Percentiles rank a stretch among this genome's conserved stretches.
Conservation (phyloP, 2,888 invertebrate species). For the Xylophagus ater region DNA sequence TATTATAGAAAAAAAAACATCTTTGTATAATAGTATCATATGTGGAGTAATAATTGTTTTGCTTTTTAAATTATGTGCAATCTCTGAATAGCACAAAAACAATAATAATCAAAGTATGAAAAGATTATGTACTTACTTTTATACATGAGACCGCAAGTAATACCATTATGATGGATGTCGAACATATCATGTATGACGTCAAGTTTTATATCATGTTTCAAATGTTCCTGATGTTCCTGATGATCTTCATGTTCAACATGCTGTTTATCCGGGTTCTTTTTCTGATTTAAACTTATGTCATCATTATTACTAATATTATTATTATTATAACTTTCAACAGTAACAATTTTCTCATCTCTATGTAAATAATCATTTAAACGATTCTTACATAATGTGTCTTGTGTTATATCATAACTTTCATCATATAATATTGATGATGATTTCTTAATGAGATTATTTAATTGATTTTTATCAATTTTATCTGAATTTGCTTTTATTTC, state of each 20-base stretch:
- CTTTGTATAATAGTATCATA: neutral
- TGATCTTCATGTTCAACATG: neutral
- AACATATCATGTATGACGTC: conserved; percentile 28
- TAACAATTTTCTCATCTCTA: conserved; percentile 5
- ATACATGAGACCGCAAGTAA: conserved; percentile 28
- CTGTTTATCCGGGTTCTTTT: neutral
- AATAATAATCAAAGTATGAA: conserved; percentile 6
- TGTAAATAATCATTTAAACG: conserved; percentile 9
- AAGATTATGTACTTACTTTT: conserved; percentile 24
- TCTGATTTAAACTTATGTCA: too few relatives aligned
- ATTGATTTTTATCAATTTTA: neutral
- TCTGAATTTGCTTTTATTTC: too few relatives aligned
- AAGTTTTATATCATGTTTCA: conserved; percentile 20
- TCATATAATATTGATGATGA: too few relatives aligned
- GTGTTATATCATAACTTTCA: conserved; percentile 13
- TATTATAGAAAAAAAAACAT: neutral
- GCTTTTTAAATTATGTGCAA: neutral
- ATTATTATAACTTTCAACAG: neutral
- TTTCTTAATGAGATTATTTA: too few relatives aligned
- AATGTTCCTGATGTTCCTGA: neutral
- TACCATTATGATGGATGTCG: conserved; percentile 23
- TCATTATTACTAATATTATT: neutral
- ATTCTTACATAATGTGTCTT: conserved; percentile 14
- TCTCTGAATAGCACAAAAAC: conserved; percentile 5
- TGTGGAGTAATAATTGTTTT: neutral